phyloP scores from a whole-genome alignment of 2,113 vertebrate genomes.

The Corythoichthys intestinalis region DNA sequence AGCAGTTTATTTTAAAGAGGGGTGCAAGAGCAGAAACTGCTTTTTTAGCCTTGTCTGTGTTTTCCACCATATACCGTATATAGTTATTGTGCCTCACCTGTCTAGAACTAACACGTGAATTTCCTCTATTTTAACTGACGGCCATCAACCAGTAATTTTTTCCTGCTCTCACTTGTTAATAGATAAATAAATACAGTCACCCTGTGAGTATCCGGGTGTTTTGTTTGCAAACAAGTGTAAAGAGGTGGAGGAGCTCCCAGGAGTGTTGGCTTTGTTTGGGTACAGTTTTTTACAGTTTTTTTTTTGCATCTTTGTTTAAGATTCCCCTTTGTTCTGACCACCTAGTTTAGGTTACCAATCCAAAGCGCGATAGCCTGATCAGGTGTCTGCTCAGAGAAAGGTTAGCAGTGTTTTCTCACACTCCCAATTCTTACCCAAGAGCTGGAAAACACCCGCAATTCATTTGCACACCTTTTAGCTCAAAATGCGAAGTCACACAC shows the following conservation, averaged over 20 bases:
- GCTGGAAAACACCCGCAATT: constrained; percentile 37
- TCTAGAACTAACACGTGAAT: background rate
- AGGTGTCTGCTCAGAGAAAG: constrained; percentile 63
- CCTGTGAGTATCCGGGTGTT: constrained; percentile 31
- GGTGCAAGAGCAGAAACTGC: too few relatives aligned
- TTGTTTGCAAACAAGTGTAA: constrained; percentile 47
- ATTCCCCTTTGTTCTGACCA: constrained; percentile 68
- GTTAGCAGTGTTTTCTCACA: constrained; percentile 70
- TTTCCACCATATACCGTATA: too few relatives aligned
- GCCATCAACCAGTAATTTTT: too few relatives aligned
- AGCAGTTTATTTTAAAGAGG: too few relatives aligned
- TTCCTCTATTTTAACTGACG: background rate
- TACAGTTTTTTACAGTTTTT: constrained; percentile 18
- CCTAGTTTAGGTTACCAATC: constrained; percentile 62
- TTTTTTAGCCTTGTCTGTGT: too few relatives aligned
- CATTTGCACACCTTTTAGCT: background rate
- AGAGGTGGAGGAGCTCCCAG: constrained; percentile 8
- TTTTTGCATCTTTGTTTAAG: constrained; percentile 50
- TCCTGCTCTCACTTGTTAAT: constrained; percentile 32
- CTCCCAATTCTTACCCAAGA: constrained; percentile 46
- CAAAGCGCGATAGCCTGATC: constrained; percentile 52
- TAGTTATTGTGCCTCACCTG: too few relatives aligned
- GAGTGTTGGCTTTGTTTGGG: constrained; percentile 27
- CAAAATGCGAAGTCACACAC: constrained; percentile 16
- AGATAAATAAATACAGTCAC: constrained; percentile 12